Conservation (phyloP, 2,888 invertebrate genomes). For the Muscina levida region DNA sequence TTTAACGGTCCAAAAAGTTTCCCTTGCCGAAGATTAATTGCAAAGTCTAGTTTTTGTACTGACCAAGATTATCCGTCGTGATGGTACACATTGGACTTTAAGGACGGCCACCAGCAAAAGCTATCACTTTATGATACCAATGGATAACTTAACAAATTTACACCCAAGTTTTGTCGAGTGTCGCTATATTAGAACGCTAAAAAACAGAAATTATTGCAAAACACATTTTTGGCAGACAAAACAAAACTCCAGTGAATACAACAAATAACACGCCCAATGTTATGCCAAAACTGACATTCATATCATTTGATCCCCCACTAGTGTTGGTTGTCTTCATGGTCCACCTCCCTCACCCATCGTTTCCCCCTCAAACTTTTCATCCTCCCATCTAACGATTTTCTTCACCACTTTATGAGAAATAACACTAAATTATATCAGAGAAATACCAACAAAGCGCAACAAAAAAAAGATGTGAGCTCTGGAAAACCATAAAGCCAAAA, state of each 20-base stretch:
- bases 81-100: too few relatives aligned
- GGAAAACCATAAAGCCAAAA: conserved; percentile 56
- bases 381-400: background rate
- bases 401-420: background rate
- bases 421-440: conserved; percentile 31
- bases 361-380: conserved; percentile 2
- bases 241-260: background rate
- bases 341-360: background rate
- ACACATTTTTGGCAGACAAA: background rate
- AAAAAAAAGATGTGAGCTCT: conserved; percentile 4
- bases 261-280: conserved; percentile 13
- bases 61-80: too few relatives aligned
- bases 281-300: conserved; percentile 23
- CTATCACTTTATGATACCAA: too few relatives aligned
- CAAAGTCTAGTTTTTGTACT: too few relatives aligned
- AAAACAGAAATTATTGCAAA: conserved; percentile 3
- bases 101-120: too few relatives aligned
- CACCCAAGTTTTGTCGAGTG: conserved; percentile 8
- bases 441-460: conserved; percentile 39
- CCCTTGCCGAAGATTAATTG: too few relatives aligned
- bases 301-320: conserved; percentile 17
- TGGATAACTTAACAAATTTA: too few relatives aligned
- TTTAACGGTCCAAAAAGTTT: too few relatives aligned
- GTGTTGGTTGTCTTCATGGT: too few relatives aligned
- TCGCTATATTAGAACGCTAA: background rate